These are phyloP conservation scores for Dendrolimus pini DNA, from an alignment of 2,888 invertebrate genomes.

Conservation along the genomic window DNA sequence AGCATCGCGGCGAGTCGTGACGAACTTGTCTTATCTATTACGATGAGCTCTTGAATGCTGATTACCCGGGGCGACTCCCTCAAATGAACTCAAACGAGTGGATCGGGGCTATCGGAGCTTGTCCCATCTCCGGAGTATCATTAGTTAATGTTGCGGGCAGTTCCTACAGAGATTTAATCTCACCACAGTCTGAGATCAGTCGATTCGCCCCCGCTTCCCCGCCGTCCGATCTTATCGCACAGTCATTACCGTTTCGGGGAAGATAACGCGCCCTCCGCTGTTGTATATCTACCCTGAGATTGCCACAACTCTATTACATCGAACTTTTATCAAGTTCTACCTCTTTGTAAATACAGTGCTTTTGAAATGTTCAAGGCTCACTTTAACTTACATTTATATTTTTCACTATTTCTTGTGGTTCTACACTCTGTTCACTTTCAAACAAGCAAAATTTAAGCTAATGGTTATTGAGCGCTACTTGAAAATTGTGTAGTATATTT, in stretches of 20 bases:
- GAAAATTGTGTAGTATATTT: too few species aligned
- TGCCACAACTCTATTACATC: conserved; percentile 42
- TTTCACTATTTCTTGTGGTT: too few species aligned
- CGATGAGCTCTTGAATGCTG: conserved; percentile 32
- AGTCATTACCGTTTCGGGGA: conserved; percentile 47
- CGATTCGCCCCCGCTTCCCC: conserved; percentile 39
- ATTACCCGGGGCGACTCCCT: conserved; percentile 32
- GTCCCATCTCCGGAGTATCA: conserved; percentile 49
- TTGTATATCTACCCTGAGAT: conserved; percentile 27
- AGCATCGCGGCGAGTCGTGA: conserved; percentile 9
- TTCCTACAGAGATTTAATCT: conserved; percentile 54
- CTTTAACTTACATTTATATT: too few species aligned
- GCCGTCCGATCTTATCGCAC: conserved; percentile 32
- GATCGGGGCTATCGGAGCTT: conserved; percentile 36
- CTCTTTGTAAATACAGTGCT: neutral
- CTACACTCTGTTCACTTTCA: too few species aligned
- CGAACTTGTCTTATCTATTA: conserved; percentile 25
- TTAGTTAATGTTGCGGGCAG: conserved; percentile 66
- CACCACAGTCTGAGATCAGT: conserved; percentile 42
- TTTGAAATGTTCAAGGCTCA: conserved; percentile 6
- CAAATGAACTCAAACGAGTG: conserved; percentile 46
- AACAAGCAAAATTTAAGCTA: too few species aligned
- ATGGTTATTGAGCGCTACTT: too few species aligned
- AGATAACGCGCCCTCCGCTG: conserved; percentile 41
- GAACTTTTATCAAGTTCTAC: conserved; percentile 26